These are phyloP conservation scores for Pipa parva DNA, from an alignment of 2,113 vertebrate genomes.

Conservation along the genomic window DNA sequence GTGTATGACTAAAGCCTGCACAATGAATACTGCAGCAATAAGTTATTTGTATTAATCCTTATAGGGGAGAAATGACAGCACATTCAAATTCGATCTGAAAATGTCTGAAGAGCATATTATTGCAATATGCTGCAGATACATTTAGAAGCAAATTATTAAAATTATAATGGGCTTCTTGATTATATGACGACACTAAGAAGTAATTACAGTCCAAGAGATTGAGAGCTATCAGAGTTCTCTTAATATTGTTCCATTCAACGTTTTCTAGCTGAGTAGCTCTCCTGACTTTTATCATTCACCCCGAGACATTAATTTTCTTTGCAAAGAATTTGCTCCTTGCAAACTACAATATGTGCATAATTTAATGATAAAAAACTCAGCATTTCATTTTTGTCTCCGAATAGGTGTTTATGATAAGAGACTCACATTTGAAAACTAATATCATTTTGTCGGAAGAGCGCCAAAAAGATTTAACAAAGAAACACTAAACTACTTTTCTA, in stretches of 20 bases:
- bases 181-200: slow-evolving; percentile 27
- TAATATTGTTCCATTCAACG: slow-evolving; percentile 8
- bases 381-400: slow-evolving; percentile 29
- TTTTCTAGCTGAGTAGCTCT: slow-evolving; percentile 18
- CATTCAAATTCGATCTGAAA: neutral
- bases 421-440: slow-evolving; percentile 37
- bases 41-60: slow-evolving; percentile 1
- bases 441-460: slow-evolving; percentile 24
- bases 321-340: slow-evolving; percentile 15
- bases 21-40: neutral
- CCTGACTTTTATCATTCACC: slow-evolving; percentile 37
- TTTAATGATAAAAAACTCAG: slow-evolving; percentile 30
- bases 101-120: neutral
- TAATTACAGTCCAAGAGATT: slow-evolving; percentile 23
- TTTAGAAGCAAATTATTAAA: slow-evolving; percentile 11
- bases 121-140: slow-evolving; percentile 7
- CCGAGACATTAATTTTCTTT: slow-evolving; percentile 32
- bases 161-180: slow-evolving; percentile 20
- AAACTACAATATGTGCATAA: slow-evolving; percentile 22
- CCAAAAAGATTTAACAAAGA: slow-evolving; percentile 29
- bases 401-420: slow-evolving; percentile 37
- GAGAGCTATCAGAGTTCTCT: slow-evolving; percentile 8
- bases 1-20: neutral
- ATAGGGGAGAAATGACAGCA: neutral
- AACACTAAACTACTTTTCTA: slow-evolving; percentile 17